These are phyloP conservation scores for Ctenosaura bakeri DNA, from an alignment of 2,797 vertebrate genomes.

Conservation along the genomic window DNA sequence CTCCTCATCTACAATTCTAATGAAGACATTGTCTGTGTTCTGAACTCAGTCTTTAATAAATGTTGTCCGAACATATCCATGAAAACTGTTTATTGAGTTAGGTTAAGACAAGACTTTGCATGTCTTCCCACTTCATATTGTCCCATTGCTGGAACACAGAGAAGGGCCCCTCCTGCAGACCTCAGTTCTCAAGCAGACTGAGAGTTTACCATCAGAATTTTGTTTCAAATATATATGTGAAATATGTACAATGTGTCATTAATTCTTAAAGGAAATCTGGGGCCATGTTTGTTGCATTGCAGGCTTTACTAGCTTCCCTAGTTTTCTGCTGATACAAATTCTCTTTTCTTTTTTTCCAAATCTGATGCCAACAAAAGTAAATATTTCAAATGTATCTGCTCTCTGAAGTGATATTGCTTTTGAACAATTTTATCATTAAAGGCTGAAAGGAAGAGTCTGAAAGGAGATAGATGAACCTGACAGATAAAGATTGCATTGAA, in stretches of 20 bases:
- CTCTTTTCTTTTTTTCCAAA: background rate
- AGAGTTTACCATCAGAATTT: background rate
- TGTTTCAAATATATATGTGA: background rate
- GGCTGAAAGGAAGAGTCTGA: background rate
- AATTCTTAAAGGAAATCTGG: background rate
- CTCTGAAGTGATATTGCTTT: slow-evolving; percentile 6
- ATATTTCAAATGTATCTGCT: background rate
- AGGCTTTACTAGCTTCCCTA: background rate
- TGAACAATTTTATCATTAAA: slow-evolving; percentile 23
- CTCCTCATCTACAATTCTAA: too few species aligned
- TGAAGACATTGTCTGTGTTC: too few species aligned
- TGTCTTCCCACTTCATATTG: too few species aligned
- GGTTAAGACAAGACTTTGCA: too few species aligned
- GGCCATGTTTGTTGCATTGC: background rate
- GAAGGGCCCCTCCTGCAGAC: background rate
- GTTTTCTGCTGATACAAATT: background rate
- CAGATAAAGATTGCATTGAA: slow-evolving; percentile 27
- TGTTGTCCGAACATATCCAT: too few species aligned
- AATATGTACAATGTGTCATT: background rate
- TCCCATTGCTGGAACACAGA: background rate
- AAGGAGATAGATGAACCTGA: background rate
- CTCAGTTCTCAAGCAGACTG: background rate
- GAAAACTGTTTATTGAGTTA: too few species aligned
- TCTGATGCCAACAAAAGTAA: slow-evolving; percentile 1
- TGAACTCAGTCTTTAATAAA: too few species aligned